A percentile compares a stretch with the other conserved stretches of the same genome.
These are phyloP conservation scores for Hydractinia symbiolongicarpus DNA, from an alignment of 30 jellyfish, hydroid and myxozoan genomes.

Conservation along the genomic window DNA sequence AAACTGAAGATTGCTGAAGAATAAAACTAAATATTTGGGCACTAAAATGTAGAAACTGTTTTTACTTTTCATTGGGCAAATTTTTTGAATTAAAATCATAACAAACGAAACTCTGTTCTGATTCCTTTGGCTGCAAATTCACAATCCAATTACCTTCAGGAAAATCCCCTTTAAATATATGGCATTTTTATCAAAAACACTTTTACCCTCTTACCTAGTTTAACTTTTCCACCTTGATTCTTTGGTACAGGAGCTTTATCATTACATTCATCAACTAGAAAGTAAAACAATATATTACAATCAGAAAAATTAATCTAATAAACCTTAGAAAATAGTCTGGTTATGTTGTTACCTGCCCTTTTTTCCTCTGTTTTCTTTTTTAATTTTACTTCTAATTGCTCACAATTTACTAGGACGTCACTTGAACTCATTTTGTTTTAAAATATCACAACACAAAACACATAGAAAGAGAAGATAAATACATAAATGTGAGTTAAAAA, in stretches of 20 bases:
- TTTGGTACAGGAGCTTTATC: neutral
- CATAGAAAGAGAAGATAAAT: neutral
- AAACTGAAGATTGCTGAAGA: no score
- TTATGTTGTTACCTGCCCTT: neutral
- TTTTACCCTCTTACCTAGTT: neutral
- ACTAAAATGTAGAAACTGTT: no score
- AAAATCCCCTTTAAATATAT: neutral
- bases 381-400: neutral
- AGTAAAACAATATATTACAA: neutral
- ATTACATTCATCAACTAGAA: neutral
- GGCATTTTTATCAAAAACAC: neutral
- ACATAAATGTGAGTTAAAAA: conserved; percentile 13
- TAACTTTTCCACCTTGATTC: neutral
- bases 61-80: no score
- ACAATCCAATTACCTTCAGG: no score
- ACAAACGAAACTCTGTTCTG: no score
- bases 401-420: conserved; percentile 12
- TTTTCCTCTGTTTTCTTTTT: neutral
- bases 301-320: neutral
- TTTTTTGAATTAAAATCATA: no score
- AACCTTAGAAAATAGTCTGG: neutral
- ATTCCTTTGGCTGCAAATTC: no score
- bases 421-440: neutral
- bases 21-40: no score
- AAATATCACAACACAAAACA: conserved; percentile 8